These are phyloP conservation scores for Dasysyrphus albostriatus DNA, from an alignment of 2,888 invertebrate species.

Conservation along the genomic window DNA sequence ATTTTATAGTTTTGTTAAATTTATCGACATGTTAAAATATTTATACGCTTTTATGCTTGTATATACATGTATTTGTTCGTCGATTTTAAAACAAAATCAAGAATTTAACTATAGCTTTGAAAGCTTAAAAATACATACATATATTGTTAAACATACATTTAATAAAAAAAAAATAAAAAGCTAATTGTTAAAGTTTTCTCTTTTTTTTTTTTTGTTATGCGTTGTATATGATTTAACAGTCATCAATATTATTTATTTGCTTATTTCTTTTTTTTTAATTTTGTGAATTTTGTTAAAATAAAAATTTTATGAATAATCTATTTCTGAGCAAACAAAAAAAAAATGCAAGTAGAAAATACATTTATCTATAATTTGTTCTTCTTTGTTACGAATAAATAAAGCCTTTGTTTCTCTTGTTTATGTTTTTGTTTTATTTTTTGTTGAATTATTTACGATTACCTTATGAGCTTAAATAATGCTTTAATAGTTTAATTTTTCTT, in stretches of 20 bases:
- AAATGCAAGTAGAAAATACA: constrained; percentile 26
- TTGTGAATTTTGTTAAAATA: constrained; percentile 46
- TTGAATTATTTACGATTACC: background rate
- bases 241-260: constrained; percentile 46
- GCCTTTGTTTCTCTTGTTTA: constrained; percentile 71
- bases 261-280: constrained; percentile 30
- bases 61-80: constrained; percentile 69
- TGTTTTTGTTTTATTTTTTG: constrained; percentile 50
- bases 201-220: constrained; percentile 36
- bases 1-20: constrained; percentile 40
- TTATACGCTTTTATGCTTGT: constrained; percentile 69
- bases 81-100: constrained; percentile 35
- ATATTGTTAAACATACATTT: constrained; percentile 14
- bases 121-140: constrained; percentile 19
- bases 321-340: constrained; percentile 13
- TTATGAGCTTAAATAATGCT: background rate
- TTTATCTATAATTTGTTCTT: constrained; percentile 23
- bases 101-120: constrained; percentile 38
- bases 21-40: constrained; percentile 68
- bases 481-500: background rate
- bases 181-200: constrained; percentile 30
- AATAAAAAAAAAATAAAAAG: constrained; percentile 29
- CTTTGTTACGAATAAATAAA: constrained; percentile 70
- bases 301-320: constrained; percentile 34
- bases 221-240: constrained; percentile 34